phyloP scores from a whole-genome alignment of 2,113 vertebrate species.

The Anser cygnoides region DNA sequence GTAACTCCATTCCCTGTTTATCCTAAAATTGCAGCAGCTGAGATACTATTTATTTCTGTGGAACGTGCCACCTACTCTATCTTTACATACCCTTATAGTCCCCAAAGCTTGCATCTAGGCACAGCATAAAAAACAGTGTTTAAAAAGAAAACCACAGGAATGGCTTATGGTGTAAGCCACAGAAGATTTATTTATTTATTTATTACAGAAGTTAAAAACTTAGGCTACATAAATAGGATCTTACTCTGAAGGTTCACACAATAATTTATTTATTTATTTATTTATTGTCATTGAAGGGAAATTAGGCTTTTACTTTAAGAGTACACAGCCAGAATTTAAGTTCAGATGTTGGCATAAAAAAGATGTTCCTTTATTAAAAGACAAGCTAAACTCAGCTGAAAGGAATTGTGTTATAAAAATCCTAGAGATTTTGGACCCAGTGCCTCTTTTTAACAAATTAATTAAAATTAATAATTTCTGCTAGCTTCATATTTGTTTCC shows the following conservation, averaged over 20 bases:
- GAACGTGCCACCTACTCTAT: neutral
- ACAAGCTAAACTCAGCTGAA: neutral
- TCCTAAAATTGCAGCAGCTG: slow-evolving; percentile 4
- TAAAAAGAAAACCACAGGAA: neutral
- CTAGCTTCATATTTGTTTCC: neutral
- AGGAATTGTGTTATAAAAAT: neutral
- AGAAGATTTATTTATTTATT: neutral
- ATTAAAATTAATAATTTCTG: neutral
- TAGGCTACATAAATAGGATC: neutral
- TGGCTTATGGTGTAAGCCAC: neutral
- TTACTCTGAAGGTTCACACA: neutral
- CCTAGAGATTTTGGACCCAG: neutral
- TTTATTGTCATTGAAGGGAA: neutral
- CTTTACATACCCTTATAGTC: neutral
- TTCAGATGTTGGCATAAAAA: neutral
- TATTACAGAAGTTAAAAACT: neutral
- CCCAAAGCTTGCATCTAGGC: neutral
- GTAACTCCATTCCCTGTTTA: neutral
- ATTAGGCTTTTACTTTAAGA: neutral
- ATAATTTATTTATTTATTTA: neutral
- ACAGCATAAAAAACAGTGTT: neutral
- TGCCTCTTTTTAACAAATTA: neutral
- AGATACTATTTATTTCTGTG: neutral
- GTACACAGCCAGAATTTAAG: neutral
- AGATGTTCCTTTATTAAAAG: neutral